These are phyloP conservation scores for Aythya baeri DNA, from an alignment of 2,113 vertebrate species.

Conservation along the genomic window DNA sequence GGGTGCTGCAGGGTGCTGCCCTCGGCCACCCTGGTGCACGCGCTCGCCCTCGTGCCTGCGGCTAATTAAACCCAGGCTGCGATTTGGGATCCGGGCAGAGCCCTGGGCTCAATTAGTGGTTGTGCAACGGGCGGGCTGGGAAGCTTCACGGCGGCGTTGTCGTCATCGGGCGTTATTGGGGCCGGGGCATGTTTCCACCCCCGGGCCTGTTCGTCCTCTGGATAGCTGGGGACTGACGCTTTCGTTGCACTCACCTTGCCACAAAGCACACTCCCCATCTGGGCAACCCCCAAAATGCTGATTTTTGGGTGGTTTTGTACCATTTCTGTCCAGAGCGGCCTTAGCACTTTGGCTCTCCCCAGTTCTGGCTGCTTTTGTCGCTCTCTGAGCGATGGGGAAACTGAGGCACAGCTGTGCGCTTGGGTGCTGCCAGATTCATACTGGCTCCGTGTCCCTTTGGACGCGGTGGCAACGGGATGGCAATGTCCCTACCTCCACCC, in stretches of 20 bases:
- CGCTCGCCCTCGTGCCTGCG: not conserved
- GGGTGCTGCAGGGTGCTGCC: not conserved
- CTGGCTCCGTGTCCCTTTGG: not conserved
- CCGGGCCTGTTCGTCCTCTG: not conserved
- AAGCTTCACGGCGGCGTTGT: not conserved
- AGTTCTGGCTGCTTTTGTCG: too few species aligned
- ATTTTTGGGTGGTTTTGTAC: too few species aligned
- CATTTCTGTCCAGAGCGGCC: too few species aligned
- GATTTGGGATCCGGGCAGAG: not conserved
- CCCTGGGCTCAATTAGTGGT: not conserved
- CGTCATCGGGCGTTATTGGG: not conserved
- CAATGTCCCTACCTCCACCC: too few species aligned
- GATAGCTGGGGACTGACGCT: not conserved
- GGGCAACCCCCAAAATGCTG: too few species aligned
- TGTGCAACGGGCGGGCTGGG: not conserved
- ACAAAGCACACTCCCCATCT: too few species aligned
- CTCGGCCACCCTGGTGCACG: too few species aligned
- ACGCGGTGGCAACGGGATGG: accelerated
- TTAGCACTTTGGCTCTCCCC: not conserved
- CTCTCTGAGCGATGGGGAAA: not conserved
- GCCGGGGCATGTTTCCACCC: not conserved
- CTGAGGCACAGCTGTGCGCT: not conserved
- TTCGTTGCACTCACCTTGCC: accelerated
- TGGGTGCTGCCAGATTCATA: too few species aligned
- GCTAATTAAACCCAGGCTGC: not conserved